Conservation (phyloP, 1,140 invertebrate species). For the Drosophila nebulosa region DNA sequence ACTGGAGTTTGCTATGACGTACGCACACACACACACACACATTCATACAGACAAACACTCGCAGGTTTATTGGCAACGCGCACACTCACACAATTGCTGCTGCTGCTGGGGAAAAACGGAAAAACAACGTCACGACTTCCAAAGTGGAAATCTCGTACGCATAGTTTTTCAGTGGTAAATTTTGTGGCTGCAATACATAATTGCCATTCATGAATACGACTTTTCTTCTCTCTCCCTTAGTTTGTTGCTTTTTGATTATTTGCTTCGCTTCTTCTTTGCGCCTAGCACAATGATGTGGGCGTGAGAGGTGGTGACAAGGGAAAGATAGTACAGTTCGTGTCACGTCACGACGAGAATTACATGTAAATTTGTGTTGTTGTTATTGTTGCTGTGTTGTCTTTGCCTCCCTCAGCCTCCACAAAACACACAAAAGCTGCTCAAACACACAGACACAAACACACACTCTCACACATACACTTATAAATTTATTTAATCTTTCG, state of each 20-base stretch:
- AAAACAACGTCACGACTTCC: conserved; percentile 71
- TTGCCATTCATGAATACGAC: conserved; percentile 73
- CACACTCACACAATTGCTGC: conserved; percentile 10
- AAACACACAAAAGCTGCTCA: conserved; percentile 55
- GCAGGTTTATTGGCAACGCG: background rate
- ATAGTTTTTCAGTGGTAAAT: conserved; percentile 62
- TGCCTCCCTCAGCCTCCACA: conserved; percentile 41
- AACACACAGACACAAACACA: conserved; percentile 29
- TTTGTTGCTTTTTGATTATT: conserved; percentile 58
- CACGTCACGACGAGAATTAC: conserved; percentile 33
- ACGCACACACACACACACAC: conserved; percentile 26
- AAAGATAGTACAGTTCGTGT: conserved; percentile 18
- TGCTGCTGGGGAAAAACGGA: conserved; percentile 31
- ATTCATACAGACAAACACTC: conserved; percentile 14
- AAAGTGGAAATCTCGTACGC: conserved; percentile 68
- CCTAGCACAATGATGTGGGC: background rate
- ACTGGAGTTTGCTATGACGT: conserved; percentile 73
- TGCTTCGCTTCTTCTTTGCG: background rate
- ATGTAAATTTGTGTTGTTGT: conserved; percentile 2
- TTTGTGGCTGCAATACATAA: conserved; percentile 56
- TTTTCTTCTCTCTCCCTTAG: conserved; percentile 1
- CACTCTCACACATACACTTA: conserved; percentile 46
- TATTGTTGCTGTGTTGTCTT: conserved; percentile 43
- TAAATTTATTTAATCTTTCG: conserved; percentile 67
- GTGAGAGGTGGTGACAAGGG: conserved; percentile 13